Base-by-base conservation (phyloP, 2,888 invertebrate genomes). In the Spialia ferax region DNA sequence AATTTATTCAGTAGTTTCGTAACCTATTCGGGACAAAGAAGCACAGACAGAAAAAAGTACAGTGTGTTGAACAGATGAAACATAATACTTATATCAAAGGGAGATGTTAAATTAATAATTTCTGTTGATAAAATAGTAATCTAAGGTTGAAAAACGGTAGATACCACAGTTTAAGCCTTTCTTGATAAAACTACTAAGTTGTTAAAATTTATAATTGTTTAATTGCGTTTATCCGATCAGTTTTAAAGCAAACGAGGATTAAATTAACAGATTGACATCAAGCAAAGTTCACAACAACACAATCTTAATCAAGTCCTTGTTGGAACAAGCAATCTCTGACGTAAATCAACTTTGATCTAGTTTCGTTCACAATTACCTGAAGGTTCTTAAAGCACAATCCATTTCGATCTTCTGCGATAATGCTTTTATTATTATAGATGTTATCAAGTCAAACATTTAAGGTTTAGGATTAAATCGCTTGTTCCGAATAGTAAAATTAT, bases 271-370 rank as follows among this genome's bases (percentile, higher is more conserved):
- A 52, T 52, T 62, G 10, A 20, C 35, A 52, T 22, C 52, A 52
- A 52, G 23, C 52, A 50, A 52, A 52, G 50, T 52, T 62, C 50
- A 62, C 20, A 62, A 52, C 62, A 62, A 62, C 62, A 62, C 38
- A 52, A 62, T 62, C 62, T 62, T 50, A 48, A 62, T 50, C 52
- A 62, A 60, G 62, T 23, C 52, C 52, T 48, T 35, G 62, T 62
- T 52, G 13, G 50, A 52, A 35, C 62, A 22, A 50, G 52, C 50
- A 20, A 62, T 52, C 52, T 62, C 35, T 35, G 52, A 62, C 52
- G 35, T 52, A 32, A 62, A 52, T 62, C 52, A 15, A 52, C 50
- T 35, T 38, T 15, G 38, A 38, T 54, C 32, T 54, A 54, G 23
- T 54, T 54, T 38, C 11, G 38, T 8, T 4, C 38, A 38, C 35